Evolutionary conservation across 2,888 invertebrate genomes (phyloP), one percentile per base, ranked within the genome.

Genomic region (Nebria brevicollis): DNA sequence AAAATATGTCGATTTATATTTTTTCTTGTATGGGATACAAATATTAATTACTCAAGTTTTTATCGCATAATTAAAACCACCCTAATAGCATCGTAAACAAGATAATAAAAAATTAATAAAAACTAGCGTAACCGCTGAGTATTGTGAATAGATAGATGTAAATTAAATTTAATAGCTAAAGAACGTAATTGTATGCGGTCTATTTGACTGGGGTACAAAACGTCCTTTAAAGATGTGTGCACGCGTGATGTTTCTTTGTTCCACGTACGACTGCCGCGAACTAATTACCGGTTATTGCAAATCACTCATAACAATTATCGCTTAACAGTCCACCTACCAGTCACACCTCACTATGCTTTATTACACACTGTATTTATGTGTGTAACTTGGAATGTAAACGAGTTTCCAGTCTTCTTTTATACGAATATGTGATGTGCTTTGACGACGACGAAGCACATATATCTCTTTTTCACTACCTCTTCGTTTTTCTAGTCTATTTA

Each of bases 251-350:
- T 54, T 54, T 54, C 54, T 54, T 54, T 54, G 54, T 54, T 54
- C 54, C 54, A 54, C 54, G 54, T 54, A 54, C 8, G 11, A 7
- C 54, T 11, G 54, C 54, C 54, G 54, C 54, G 54, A 54, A 54
- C 54, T 54, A 54, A 54, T 54, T 54, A 54, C 54, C 54, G 54
- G 11, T 54, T 54, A 54, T 54, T 54, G 54, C 54, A 54, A 54
- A 54, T 54, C 54, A 54, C 54, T 54, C 54, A 54, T 54, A 54
- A 54, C 54, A 54, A 54, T 54, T 54, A 54, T 54, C 54, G 54
- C 11, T 54, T 54, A 54, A 54, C 54, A 54, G 54, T 54, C 54
- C 54, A 54, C 54, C 54, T 54, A 54, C 54, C 54, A 54, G 54
- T 54, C 54, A 54, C 54, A 54, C 54, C 54, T 54, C 54, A 13